Evolutionary conservation across 2,888 invertebrate species (phyloP).

Genomic region (Incurvaria masculella): DNA sequence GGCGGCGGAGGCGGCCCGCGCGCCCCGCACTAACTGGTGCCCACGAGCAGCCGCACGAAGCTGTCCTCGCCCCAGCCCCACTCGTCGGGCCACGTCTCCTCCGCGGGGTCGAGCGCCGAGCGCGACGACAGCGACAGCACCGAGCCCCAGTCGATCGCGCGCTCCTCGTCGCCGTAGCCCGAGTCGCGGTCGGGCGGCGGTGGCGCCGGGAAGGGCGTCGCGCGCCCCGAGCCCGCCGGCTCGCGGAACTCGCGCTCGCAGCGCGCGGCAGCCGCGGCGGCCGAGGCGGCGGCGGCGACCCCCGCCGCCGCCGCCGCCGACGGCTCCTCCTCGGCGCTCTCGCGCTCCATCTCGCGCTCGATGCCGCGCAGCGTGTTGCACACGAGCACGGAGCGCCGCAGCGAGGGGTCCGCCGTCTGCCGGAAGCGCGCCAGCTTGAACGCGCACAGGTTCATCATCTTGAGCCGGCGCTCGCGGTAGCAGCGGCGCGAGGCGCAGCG

Average conservation of each 20-base stretch:
- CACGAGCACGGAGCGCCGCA: conserved; percentile 87
- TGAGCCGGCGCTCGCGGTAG: conserved; percentile 81
- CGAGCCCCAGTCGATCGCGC: conserved; percentile 89
- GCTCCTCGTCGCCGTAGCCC: conserved; percentile 75
- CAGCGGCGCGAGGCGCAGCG: conserved; percentile 81
- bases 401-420: conserved; percentile 85
- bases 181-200: conserved; percentile 64
- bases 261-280: conserved; percentile 50
- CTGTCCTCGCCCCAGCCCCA: conserved; percentile 65
- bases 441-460: conserved; percentile 90
- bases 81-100: conserved; percentile 69
- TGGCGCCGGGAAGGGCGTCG: conserved; percentile 65
- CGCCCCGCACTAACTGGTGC: conserved; percentile 61
- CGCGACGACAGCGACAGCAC: conserved; percentile 84
- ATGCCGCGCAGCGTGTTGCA: conserved; percentile 88
- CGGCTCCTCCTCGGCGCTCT: conserved; percentile 56
- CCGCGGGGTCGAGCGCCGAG: conserved; percentile 80
- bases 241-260: conserved; percentile 55
- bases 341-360: conserved; percentile 84
- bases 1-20: conserved; percentile 50
- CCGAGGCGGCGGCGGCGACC: too few relatives aligned
- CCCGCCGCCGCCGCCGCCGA: conserved; percentile 39
- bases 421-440: conserved; percentile 85
- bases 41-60: conserved; percentile 69
- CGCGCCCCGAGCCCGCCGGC: conserved; percentile 55